These are phyloP conservation scores for Diogma glabrata DNA, from an alignment of 2,888 invertebrate species.

Conservation along the genomic window DNA sequence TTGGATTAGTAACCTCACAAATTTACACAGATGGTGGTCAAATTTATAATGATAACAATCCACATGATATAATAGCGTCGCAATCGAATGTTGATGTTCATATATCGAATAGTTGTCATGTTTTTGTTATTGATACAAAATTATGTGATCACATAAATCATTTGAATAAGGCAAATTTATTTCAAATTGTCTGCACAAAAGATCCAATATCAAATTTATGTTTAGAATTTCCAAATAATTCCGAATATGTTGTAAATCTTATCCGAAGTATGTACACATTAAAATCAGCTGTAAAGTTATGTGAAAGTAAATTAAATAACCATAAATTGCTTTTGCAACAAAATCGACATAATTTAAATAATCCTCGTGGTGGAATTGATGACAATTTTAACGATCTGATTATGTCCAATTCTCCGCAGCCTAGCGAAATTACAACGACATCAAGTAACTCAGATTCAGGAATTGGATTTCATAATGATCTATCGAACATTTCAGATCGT, in stretches of 20 bases:
- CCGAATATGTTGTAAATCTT: constrained; percentile 61
- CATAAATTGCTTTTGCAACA: not conserved
- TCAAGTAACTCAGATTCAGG: constrained; percentile 94
- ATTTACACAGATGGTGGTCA: constrained; percentile 37
- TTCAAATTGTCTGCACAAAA: constrained; percentile 74
- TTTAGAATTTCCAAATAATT: constrained; percentile 81
- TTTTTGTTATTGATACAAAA: constrained; percentile 86
- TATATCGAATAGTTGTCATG: constrained; percentile 83
- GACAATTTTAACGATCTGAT: constrained; percentile 16
- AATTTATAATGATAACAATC: constrained; percentile 10
- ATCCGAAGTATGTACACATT: constrained; percentile 63
- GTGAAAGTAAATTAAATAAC: not conserved
- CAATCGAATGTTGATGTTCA: constrained; percentile 40
- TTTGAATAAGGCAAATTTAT: constrained; percentile 64
- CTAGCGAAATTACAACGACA: constrained; percentile 67
- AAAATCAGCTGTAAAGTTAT: constrained; percentile 25
- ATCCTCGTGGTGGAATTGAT: not conserved
- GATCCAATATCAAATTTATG: constrained; percentile 69
- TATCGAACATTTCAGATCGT: constrained; percentile 68
- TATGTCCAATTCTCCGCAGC: constrained; percentile 67
- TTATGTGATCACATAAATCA: constrained; percentile 73
- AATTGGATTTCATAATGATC: constrained; percentile 85
- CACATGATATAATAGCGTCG: constrained; percentile 22
- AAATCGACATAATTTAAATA: not conserved
- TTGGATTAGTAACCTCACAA: constrained; percentile 83